Conservation (phyloP, 2,888 invertebrate species). For the Epirrhoe alternata region DNA sequence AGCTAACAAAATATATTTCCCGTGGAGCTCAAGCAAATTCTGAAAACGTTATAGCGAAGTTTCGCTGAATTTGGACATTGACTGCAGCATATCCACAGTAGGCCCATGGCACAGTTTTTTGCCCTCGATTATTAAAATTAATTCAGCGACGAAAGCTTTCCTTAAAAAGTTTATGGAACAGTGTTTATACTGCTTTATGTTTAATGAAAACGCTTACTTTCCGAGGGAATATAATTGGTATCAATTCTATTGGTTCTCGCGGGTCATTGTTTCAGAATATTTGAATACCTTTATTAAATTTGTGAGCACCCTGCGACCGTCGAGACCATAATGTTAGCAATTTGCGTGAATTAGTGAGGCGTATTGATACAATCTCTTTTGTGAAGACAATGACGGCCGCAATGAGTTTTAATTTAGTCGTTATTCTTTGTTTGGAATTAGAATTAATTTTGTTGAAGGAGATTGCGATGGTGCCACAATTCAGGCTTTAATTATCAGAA, state of each 20-base stretch:
- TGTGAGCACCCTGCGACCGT: constrained; percentile 48
- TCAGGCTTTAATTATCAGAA: constrained; percentile 24
- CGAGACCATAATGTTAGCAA: constrained; percentile 55
- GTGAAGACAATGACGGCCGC: constrained; percentile 54
- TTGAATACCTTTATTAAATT: constrained; percentile 57
- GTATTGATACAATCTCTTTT: constrained; percentile 60
- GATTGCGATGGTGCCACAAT: constrained; percentile 19
- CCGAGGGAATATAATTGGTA: constrained; percentile 53
- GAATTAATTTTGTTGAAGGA: constrained; percentile 26
- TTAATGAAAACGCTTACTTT: constrained; percentile 45
- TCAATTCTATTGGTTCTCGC: constrained; percentile 51
- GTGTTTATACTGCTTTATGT: constrained; percentile 41
- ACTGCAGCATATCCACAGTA: constrained; percentile 33
- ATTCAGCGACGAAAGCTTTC: constrained; percentile 47
- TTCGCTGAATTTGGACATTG: constrained; percentile 12
- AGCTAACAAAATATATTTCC: not conserved
- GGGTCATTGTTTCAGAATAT: constrained; percentile 54
- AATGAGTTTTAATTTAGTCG: constrained; percentile 56
- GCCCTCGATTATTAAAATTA: constrained; percentile 48
- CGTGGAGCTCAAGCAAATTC: not conserved
- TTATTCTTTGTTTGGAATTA: constrained; percentile 50
- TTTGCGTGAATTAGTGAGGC: constrained; percentile 55
- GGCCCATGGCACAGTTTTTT: constrained; percentile 48
- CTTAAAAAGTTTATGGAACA: constrained; percentile 38
- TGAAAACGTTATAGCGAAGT: not conserved